Evolutionary conservation across 2,113 vertebrate genomes (phyloP).

Genomic region (Grallaria varia): DNA sequence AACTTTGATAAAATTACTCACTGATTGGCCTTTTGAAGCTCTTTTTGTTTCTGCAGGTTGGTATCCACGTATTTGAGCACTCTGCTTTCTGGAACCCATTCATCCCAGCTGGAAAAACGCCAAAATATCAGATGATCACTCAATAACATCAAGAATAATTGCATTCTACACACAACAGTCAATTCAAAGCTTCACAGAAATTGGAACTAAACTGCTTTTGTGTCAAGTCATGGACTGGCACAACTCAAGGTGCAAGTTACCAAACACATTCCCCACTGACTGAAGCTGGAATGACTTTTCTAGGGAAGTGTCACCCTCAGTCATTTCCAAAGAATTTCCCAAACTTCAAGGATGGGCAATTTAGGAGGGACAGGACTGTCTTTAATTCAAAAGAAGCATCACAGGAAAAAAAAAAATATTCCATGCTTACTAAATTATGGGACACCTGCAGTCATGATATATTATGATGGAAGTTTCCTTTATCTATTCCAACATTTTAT

Average conservation of each 20-base stretch:
- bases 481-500: neutral
- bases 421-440: neutral
- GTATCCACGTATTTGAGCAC: constrained; percentile 99
- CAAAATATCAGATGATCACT: neutral
- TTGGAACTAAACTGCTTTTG: neutral
- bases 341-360: neutral
- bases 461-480: neutral
- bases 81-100: constrained; percentile 99
- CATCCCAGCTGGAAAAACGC: constrained; percentile 89
- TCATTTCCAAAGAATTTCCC: neutral
- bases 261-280: neutral
- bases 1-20: constrained; percentile 72
- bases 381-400: neutral
- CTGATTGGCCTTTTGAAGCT: constrained; percentile 99
- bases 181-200: neutral
- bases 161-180: neutral
- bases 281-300: neutral
- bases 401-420: neutral
- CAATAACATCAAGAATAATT: neutral
- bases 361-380: neutral
- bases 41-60: constrained; percentile 99
- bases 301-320: neutral
- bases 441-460: neutral
- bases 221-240: neutral
- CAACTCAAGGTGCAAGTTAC: neutral